These are phyloP conservation scores for Arothron firmamentum DNA, from an alignment of 2,113 vertebrate species.

Conservation along the genomic window DNA sequence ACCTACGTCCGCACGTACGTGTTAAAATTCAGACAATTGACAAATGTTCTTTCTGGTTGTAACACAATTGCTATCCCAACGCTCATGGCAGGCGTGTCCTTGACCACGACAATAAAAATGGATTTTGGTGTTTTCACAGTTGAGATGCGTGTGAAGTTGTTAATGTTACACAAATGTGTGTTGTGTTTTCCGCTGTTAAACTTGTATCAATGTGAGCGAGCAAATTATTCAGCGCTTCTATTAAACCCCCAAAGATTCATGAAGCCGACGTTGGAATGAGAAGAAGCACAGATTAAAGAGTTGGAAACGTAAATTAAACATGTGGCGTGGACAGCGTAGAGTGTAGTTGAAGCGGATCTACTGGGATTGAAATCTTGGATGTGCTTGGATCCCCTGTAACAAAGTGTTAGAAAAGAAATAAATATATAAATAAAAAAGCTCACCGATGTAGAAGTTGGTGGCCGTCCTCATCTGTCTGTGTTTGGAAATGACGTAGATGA, in stretches of 20 bases:
- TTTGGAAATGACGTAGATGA: constrained; percentile 81
- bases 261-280: constrained; percentile 2
- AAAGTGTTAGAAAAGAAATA: neutral
- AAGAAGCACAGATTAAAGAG: constrained; percentile 19
- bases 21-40: too few relatives aligned
- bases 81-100: neutral
- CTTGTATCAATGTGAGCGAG: too few relatives aligned
- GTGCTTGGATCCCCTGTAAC: neutral
- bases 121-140: too few relatives aligned
- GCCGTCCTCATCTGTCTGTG: constrained; percentile 83
- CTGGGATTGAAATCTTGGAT: neutral
- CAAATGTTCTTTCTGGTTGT: too few relatives aligned
- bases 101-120: constrained; percentile 7
- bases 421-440: constrained; percentile 25
- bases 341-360: neutral
- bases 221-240: neutral
- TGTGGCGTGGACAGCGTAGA: neutral
- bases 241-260: neutral
- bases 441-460: constrained; percentile 85
- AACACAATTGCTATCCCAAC: too few relatives aligned
- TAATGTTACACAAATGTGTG: too few relatives aligned
- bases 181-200: neutral
- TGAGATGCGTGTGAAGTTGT: too few relatives aligned
- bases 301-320: constrained; percentile 2
- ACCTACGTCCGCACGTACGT: neutral